Conservation (phyloP, 1,140 invertebrate species). For the Drosophila virilis region DNA sequence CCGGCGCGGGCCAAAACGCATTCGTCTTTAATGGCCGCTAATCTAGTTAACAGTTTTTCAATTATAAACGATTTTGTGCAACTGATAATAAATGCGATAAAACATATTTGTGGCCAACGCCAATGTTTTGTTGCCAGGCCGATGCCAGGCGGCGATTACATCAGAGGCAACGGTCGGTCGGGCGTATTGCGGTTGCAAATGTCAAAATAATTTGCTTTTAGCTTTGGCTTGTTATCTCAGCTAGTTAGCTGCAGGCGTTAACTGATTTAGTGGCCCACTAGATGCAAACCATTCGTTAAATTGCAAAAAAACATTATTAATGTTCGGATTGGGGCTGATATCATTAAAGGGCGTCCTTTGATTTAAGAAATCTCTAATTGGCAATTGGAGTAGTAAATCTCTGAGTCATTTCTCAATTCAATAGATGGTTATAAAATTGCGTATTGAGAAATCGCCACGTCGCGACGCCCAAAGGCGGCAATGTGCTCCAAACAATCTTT, state of each 20-base stretch:
- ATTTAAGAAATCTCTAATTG: constrained; percentile 57
- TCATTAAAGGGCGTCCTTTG: constrained; percentile 63
- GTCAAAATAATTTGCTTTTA: constrained; percentile 71
- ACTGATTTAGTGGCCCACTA: constrained; percentile 53
- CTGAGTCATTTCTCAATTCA: constrained; percentile 49
- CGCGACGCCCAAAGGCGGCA: constrained; percentile 41
- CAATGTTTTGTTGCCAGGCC: constrained; percentile 37
- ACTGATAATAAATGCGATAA: constrained; percentile 82
- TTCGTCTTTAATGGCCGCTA: constrained; percentile 75
- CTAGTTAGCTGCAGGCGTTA: constrained; percentile 57
- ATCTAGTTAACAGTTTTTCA: constrained; percentile 83
- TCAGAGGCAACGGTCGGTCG: constrained; percentile 54
- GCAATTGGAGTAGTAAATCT: constrained; percentile 21
- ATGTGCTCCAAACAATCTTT: constrained; percentile 40
- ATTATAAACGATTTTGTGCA: constrained; percentile 78
- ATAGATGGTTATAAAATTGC: constrained; percentile 60
- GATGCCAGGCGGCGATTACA: constrained; percentile 71
- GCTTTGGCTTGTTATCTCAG: constrained; percentile 46
- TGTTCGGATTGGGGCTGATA: constrained; percentile 24
- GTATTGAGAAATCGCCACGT: constrained; percentile 70
- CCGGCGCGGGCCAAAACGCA: constrained; percentile 23
- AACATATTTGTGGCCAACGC: constrained; percentile 68
- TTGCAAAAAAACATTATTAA: constrained; percentile 66
- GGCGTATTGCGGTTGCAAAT: constrained; percentile 81
- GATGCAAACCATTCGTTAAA: constrained; percentile 43